Percentiles rank a stretch among this genome's conserved stretches.
Evolutionary conservation across 2,113 vertebrate species (phyloP).

Genomic region (Paralichthys olivaceus): DNA sequence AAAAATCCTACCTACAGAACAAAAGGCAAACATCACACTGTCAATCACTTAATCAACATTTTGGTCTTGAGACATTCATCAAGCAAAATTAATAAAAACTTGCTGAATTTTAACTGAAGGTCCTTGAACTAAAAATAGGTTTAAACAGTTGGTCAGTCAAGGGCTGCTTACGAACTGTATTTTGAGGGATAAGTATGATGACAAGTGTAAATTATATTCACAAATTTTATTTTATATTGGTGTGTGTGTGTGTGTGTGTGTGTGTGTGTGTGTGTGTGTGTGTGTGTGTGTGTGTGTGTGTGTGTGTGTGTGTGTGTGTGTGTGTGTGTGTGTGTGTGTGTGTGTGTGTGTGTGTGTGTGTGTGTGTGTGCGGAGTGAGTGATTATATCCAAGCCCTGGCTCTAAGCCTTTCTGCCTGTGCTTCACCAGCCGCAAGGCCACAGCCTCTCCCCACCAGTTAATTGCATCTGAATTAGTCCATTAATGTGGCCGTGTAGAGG

Average conservation of each 20-base stretch:
- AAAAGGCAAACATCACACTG: neutral
- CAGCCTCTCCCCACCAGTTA: constrained; percentile 80
- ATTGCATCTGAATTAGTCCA: constrained; percentile 84
- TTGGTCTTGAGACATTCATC: neutral
- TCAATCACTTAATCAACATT: too few species aligned
- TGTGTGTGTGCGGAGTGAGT: constrained; percentile 17
- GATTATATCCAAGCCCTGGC: constrained; percentile 67
- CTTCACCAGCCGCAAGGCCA: constrained; percentile 76
- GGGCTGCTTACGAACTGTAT: neutral
- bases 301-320: constrained; percentile 21
- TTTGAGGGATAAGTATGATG: constrained; percentile 14
- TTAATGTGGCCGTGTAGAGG: constrained; percentile 80
- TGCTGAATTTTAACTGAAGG: neutral
- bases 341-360: constrained; percentile 10
- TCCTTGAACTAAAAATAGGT: neutral
- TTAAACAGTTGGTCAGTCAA: neutral
- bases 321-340: too few species aligned
- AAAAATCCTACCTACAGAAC: neutral
- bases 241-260: too few species aligned
- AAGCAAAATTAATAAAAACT: neutral
- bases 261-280: neutral
- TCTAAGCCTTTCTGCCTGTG: constrained; percentile 69
- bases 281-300: constrained; percentile 21
- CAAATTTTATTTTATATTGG: constrained; percentile 12
- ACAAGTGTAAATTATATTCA: constrained; percentile 30